Evolutionary conservation across 2,888 invertebrate genomes (phyloP).

Genomic region (Hirtodrosophila histrioides): DNA sequence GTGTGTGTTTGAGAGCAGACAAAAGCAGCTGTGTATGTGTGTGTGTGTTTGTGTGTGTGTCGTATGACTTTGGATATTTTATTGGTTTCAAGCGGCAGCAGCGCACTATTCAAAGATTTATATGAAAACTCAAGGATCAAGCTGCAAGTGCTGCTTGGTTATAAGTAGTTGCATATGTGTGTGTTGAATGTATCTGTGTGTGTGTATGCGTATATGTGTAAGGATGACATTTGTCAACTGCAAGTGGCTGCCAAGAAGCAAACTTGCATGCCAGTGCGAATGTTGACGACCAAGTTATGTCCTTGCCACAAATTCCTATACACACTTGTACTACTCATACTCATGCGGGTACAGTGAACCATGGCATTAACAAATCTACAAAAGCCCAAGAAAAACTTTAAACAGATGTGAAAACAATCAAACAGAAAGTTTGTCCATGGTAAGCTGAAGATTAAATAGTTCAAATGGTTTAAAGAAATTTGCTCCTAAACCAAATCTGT

Average conservation of each 20-base stretch:
- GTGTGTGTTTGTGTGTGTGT: constrained; percentile 13
- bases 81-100: constrained; percentile 48
- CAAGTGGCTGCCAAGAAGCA: constrained; percentile 66
- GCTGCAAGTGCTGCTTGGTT: constrained; percentile 48
- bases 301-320: constrained; percentile 61
- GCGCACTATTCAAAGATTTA: constrained; percentile 68
- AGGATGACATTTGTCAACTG: constrained; percentile 75
- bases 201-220: constrained; percentile 41
- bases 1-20: constrained; percentile 30
- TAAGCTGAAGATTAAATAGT: no score
- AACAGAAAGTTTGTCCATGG: no score
- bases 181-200: constrained; percentile 17
- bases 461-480: no score
- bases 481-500: no score
- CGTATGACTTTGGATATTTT: constrained; percentile 55
- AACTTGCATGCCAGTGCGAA: constrained; percentile 49
- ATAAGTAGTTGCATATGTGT: constrained; percentile 38
- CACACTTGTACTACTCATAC: constrained; percentile 15
- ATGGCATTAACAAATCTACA: not conserved
- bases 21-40: constrained; percentile 32
- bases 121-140: constrained; percentile 71
- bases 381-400: not conserved
- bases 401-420: no score
- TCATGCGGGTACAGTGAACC: constrained; percentile 32
- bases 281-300: constrained; percentile 76